Evolutionary conservation across 2,888 invertebrate species (phyloP).

Genomic region (Epinotia demarniana): DNA sequence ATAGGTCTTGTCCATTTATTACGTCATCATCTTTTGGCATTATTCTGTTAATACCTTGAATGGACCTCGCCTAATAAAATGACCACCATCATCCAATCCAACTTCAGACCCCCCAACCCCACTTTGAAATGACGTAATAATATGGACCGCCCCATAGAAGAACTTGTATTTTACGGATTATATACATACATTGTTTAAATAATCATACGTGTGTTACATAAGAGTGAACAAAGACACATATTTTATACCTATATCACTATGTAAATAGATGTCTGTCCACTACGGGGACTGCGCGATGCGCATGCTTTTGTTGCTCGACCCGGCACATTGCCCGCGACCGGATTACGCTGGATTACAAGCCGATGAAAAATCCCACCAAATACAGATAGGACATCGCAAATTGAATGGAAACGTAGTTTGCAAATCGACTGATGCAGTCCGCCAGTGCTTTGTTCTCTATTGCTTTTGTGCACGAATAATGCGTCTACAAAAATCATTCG

Average conservation of each 20-base stretch:
- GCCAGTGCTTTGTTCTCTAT: constrained; percentile 57
- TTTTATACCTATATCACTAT: not conserved
- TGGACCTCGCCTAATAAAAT: too few relatives aligned
- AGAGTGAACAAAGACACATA: not conserved
- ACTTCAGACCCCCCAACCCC: too few relatives aligned
- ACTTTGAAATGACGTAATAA: too few relatives aligned
- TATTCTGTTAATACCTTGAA: too few relatives aligned
- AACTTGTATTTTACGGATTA: too few relatives aligned
- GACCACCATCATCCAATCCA: too few relatives aligned
- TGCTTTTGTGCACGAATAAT: constrained; percentile 52
- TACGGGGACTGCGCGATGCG: constrained; percentile 22
- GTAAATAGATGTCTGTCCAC: constrained; percentile 12
- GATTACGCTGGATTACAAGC: constrained; percentile 69
- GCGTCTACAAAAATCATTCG: constrained; percentile 35
- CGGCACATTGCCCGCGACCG: constrained; percentile 52
- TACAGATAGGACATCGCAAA: constrained; percentile 66
- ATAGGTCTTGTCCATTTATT: too few relatives aligned
- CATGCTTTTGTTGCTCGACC: constrained; percentile 56
- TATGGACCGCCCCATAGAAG: too few relatives aligned
- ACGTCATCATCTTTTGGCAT: too few relatives aligned
- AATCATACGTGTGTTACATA: not conserved
- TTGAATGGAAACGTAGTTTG: constrained; percentile 70
- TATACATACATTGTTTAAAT: too few relatives aligned
- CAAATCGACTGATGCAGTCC: constrained; percentile 59
- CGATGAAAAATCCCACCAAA: constrained; percentile 69